Base-by-base conservation (phyloP, 1,140 invertebrate species). In the Neodiprion pinetum region DNA sequence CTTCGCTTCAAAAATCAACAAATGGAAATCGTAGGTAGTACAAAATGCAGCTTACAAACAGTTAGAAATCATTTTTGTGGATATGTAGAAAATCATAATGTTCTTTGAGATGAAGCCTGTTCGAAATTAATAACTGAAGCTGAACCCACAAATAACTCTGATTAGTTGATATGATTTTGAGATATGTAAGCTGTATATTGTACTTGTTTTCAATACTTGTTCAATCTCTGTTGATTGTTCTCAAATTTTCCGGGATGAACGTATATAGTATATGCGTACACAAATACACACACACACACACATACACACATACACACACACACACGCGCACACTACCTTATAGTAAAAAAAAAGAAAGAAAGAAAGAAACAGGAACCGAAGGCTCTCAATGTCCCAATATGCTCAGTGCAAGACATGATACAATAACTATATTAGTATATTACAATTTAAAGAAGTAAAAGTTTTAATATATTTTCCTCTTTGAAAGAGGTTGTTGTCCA, bases 401-500 rank as follows among this genome's bases (percentile, higher is more conserved):
- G 77, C 73, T 81, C 80, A 77, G 69, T 70, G 75, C 76, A 75
- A 61, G 67, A 81, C 79, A 73, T 74, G 74, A 79, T 81, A 81
- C 80, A 81, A 81, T 81, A 81, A 81, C 66, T 80, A 40, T 50
- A 78, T 78, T 79, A 79, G 75, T 67, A 70, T 47, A 69, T 69
- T 79, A 78, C 53, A 73, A 79, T 81, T 72, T 75, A 77, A 79
- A 73, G 72, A 73, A 69, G 74, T 76, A 76, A 73, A 74, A 78
- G 70, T 75, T 75, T 73, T 70, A 67, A 74, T 72, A 75, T 67
- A 47, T 28, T 69, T 28, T 69, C 67, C 40, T 69, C 40, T 69
- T 69, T 4, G 17, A 69, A 69, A 69, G 40, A 69, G 40, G 21
- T 17, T 14, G 61, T 47, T 21, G 17, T 47, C 21, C 11, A 69